A percentile compares a stretch with the other conserved stretches of the same genome.
phyloP scores from a whole-genome alignment of 2,888 invertebrate genomes.

The Gymnosoma rotundatum region DNA sequence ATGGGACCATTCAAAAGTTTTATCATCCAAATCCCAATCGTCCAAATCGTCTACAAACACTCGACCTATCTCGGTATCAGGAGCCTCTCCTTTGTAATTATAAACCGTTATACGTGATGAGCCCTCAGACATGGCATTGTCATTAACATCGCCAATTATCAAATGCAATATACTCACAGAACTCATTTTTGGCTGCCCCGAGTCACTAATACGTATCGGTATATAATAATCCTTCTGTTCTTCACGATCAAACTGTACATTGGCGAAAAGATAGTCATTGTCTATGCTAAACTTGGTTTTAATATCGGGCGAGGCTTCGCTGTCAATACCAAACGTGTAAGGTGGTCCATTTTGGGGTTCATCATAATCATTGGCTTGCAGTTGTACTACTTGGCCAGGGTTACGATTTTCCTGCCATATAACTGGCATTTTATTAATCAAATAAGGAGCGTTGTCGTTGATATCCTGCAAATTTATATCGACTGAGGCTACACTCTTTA shows the following conservation, averaged over 20 bases:
- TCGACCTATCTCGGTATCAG: conserved; percentile 92
- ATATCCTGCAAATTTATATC: conserved; percentile 89
- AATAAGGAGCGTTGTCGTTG: conserved; percentile 96
- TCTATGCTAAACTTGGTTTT: conserved; percentile 88
- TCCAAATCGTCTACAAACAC: conserved; percentile 95
- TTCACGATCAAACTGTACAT: conserved; percentile 92
- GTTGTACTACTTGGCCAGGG: conserved; percentile 86
- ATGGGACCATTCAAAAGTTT: conserved; percentile 89
- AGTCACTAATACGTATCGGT: conserved; percentile 94
- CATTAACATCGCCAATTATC: conserved; percentile 97
- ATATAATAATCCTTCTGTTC: conserved; percentile 92
- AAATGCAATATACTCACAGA: conserved; percentile 93
- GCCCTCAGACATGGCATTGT: conserved; percentile 94
- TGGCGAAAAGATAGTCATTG: conserved; percentile 87
- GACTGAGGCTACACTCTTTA: conserved; percentile 86
- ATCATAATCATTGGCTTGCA: conserved; percentile 91
- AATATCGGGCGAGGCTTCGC: conserved; percentile 87
- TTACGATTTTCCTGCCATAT: conserved; percentile 92
- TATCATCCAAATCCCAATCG: conserved; percentile 98
- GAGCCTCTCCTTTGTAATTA: conserved; percentile 93
- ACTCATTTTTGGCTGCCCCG: conserved; percentile 88
- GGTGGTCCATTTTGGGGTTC: conserved; percentile 93
- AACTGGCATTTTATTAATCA: conserved; percentile 90
- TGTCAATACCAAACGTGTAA: conserved; percentile 86
- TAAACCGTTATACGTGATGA: conserved; percentile 96